phyloP scores from a whole-genome alignment of 2,797 vertebrate genomes.

The Etheostoma nigrum region DNA sequence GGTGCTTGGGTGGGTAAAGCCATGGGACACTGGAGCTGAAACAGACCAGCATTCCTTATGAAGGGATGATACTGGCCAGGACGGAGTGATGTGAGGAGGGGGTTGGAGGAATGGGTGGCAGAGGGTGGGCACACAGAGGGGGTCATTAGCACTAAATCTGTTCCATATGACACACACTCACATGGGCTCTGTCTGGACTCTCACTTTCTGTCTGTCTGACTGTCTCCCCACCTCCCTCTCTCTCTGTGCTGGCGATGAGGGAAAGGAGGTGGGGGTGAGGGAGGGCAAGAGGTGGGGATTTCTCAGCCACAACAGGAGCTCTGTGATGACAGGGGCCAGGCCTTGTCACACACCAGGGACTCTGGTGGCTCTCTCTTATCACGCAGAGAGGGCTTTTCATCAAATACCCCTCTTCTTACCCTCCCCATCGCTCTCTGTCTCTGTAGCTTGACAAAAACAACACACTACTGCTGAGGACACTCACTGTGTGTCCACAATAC shows the following conservation, averaged over 20 bases:
- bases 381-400: constrained; percentile 57
- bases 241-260: constrained; percentile 33
- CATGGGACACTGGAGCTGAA: constrained; percentile 63
- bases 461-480: constrained; percentile 10
- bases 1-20: constrained; percentile 58
- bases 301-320: constrained; percentile 78
- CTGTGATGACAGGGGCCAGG: constrained; percentile 78
- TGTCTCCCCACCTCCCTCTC: constrained; percentile 46
- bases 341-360: constrained; percentile 73
- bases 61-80: constrained; percentile 81
- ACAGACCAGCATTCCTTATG: constrained; percentile 83
- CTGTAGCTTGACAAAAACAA: constrained; percentile 35
- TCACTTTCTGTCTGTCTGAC: constrained; percentile 66
- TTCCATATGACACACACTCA: constrained; percentile 95
- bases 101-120: constrained; percentile 54
- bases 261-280: constrained; percentile 40
- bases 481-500: constrained; percentile 6
- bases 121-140: constrained; percentile 51
- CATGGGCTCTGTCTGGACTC: constrained; percentile 87
- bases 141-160: constrained; percentile 90
- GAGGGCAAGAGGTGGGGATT: constrained; percentile 60
- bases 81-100: constrained; percentile 30
- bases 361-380: constrained; percentile 74
- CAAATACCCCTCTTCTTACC: constrained; percentile 48
- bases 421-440: constrained; percentile 39